Conservation (phyloP, 2,113 vertebrate genomes). For the Willisornis vidua region DNA sequence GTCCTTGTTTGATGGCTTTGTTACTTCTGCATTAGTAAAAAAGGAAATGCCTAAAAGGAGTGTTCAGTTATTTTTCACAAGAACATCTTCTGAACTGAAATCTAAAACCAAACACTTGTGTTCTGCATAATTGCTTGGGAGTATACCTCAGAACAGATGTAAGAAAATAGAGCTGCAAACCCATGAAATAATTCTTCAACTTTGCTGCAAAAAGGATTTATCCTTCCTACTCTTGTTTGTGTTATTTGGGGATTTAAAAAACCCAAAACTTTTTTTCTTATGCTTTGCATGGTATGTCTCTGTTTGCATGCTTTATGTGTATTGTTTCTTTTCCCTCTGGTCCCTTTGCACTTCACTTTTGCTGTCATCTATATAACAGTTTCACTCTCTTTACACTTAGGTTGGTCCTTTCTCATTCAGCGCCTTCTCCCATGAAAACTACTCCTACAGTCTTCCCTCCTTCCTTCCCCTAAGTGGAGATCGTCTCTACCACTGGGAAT, state of each 20-base stretch:
- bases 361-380: not conserved
- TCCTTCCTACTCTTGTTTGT: not conserved
- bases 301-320: not conserved
- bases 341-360: not conserved
- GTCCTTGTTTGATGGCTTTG: conserved; percentile 41
- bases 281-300: not conserved
- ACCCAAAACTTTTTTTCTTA: not conserved
- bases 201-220: not conserved
- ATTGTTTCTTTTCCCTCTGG: not conserved
- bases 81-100: not conserved
- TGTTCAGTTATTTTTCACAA: not conserved
- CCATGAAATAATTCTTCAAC: not conserved
- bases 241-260: fast-evolving
- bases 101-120: not conserved
- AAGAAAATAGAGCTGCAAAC: not conserved
- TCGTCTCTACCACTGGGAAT: not conserved
- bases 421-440: not conserved
- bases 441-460: not conserved
- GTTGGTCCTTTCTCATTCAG: not conserved
- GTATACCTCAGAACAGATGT: not conserved
- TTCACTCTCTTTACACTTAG: not conserved
- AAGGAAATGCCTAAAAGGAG: conserved; percentile 38
- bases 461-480: not conserved
- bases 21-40: conserved; percentile 54
- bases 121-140: not conserved